phyloP scores from a whole-genome alignment of 2,113 vertebrate genomes.

The Arothron firmamentum region DNA sequence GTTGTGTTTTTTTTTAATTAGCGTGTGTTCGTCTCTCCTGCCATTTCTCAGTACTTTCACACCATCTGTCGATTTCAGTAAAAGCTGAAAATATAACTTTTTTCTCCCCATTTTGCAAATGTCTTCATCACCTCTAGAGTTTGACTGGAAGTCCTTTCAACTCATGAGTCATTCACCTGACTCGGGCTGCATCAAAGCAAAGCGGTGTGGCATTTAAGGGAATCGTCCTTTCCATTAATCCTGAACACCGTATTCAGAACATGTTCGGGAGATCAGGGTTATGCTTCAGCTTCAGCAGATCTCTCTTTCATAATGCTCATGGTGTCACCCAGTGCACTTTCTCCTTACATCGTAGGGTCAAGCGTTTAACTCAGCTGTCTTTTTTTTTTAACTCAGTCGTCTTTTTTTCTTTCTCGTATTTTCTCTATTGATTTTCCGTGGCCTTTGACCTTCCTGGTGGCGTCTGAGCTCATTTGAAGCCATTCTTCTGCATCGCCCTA shows the following conservation, averaged over 20 bases:
- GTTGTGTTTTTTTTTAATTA: constrained; percentile 35
- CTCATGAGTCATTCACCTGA: constrained; percentile 6
- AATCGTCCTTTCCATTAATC: constrained; percentile 7
- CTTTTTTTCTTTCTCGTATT: neutral
- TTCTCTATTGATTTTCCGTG: neutral
- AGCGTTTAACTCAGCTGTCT: neutral
- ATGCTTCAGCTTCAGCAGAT: too few relatives aligned
- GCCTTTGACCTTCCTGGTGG: neutral
- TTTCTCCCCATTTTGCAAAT: constrained; percentile 5
- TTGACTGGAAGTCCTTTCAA: constrained; percentile 11
- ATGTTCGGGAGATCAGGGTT: too few relatives aligned
- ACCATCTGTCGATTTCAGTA: constrained; percentile 38
- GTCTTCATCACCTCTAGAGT: constrained; percentile 10
- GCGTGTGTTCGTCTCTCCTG: constrained; percentile 22
- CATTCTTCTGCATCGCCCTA: neutral
- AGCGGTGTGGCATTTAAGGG: constrained; percentile 2
- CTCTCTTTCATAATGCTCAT: too few relatives aligned
- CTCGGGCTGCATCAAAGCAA: constrained; percentile 15
- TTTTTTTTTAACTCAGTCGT: neutral
- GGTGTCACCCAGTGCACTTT: too few relatives aligned
- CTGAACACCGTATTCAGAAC: neutral
- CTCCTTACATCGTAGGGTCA: too few relatives aligned
- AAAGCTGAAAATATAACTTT: constrained; percentile 30
- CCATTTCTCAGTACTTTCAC: constrained; percentile 29
- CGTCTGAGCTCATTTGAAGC: neutral